Evolutionary conservation across 2,113 vertebrate species (phyloP).

Genomic region (Triplophysa tibetana): DNA sequence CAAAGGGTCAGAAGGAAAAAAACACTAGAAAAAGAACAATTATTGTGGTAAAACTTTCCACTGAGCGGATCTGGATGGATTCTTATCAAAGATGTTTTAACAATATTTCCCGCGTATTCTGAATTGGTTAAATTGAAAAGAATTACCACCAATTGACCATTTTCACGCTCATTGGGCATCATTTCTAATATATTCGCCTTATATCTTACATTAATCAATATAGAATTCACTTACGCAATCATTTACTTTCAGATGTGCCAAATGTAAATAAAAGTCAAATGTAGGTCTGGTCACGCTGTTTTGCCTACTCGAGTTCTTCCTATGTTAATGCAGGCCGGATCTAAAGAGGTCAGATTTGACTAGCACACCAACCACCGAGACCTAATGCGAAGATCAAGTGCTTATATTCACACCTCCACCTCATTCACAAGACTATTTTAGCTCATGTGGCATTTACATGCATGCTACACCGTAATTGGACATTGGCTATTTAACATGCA

Average conservation of each 20-base stretch:
- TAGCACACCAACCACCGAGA: background rate
- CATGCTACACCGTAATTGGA: background rate
- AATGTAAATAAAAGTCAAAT: constrained; percentile 24
- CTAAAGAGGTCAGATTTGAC: constrained; percentile 26
- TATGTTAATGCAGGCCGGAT: constrained; percentile 6
- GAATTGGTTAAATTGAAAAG: no score
- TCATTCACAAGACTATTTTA: constrained; percentile 14
- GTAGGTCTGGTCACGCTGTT: background rate
- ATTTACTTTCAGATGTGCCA: background rate
- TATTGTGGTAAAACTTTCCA: background rate
- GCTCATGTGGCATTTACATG: background rate
- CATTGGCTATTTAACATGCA: background rate
- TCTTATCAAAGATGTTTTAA: background rate
- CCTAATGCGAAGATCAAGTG: background rate
- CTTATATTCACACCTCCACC: background rate
- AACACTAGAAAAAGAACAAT: no score
- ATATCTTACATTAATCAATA: background rate
- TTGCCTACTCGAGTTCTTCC: constrained; percentile 27
- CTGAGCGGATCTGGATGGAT: background rate
- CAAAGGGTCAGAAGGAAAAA: background rate
- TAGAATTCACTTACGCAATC: background rate
- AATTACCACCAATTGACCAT: no score
- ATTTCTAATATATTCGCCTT: no score
- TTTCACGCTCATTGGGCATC: no score
- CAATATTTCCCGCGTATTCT: no score